phyloP scores from a whole-genome alignment of 2,113 vertebrate genomes.

The Nothobranchius kuhntae region DNA sequence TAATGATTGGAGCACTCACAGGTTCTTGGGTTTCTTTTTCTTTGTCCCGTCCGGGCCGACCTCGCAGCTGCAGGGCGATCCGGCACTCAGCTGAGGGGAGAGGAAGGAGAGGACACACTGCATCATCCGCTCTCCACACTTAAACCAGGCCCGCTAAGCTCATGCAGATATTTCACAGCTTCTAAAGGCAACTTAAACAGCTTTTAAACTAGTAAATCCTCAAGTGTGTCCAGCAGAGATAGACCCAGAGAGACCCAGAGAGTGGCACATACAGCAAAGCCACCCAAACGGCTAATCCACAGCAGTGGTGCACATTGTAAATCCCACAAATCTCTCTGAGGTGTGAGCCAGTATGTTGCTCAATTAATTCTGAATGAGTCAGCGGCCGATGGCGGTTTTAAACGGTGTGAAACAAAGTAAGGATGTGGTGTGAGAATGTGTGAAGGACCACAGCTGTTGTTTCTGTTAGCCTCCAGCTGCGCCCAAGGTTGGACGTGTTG shows the following conservation, averaged over 20 bases:
- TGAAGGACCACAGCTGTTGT: constrained; percentile 63
- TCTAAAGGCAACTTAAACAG: constrained; percentile 3
- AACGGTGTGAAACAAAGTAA: constrained; percentile 25
- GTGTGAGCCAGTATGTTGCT: constrained; percentile 25
- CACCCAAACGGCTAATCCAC: constrained; percentile 53
- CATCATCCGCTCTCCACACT: constrained; percentile 73
- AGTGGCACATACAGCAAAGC: constrained; percentile 23
- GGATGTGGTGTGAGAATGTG: constrained; percentile 38
- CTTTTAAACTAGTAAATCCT: constrained; percentile 1
- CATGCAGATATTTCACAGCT: constrained; percentile 24
- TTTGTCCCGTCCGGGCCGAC: constrained; percentile 78
- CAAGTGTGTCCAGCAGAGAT: constrained; percentile 2
- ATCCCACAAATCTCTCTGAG: constrained; percentile 24
- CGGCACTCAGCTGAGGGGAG: constrained; percentile 83
- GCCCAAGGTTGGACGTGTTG: constrained; percentile 63
- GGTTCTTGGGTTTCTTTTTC: constrained; percentile 90
- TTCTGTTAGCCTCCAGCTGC: constrained; percentile 69
- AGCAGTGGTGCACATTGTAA: constrained; percentile 37
- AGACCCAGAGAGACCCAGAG: constrained; percentile 1
- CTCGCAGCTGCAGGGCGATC: constrained; percentile 82
- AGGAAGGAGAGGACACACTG: constrained; percentile 77
- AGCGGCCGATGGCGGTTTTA: constrained; percentile 31
- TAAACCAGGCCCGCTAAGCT: constrained; percentile 40
- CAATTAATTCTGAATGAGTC: constrained; percentile 12
- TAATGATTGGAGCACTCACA: constrained; percentile 82